phyloP scores from a whole-genome alignment of 1,140 invertebrate species.

The Ceratitis capitata region DNA sequence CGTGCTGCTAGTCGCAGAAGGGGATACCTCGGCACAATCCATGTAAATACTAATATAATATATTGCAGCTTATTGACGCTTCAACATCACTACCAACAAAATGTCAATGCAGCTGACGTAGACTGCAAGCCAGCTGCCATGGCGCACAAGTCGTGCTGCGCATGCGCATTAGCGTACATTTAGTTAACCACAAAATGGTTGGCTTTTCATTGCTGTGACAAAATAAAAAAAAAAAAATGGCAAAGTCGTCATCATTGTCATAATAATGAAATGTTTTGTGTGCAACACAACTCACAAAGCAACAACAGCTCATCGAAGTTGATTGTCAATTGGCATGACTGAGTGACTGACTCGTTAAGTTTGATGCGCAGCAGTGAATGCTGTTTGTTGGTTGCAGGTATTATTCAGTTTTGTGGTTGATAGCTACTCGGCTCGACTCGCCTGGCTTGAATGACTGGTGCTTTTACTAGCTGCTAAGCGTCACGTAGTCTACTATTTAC shows the following conservation, averaged over 20 bases:
- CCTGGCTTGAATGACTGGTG: neutral
- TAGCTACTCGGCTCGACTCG: neutral
- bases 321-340: neutral
- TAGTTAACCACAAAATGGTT: conserved; percentile 2
- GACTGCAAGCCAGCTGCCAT: neutral
- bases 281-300: neutral
- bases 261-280: conserved; percentile 9
- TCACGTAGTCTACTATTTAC: conserved; percentile 33
- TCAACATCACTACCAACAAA: neutral
- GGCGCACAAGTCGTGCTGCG: neutral
- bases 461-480: neutral
- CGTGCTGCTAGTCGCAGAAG: too few relatives aligned
- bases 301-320: neutral
- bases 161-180: conserved; percentile 34
- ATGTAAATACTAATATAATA: too few relatives aligned
- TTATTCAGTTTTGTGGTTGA: neutral
- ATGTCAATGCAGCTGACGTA: conserved; percentile 1
- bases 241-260: neutral
- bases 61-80: neutral
- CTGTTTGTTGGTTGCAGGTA: neutral
- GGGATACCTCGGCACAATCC: too few relatives aligned
- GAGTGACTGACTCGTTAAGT: conserved; percentile 17
- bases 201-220: neutral
- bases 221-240: neutral
- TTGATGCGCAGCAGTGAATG: neutral